phyloP scores from a whole-genome alignment of 2,888 invertebrate genomes.

The Sinhomidia bicolor region DNA sequence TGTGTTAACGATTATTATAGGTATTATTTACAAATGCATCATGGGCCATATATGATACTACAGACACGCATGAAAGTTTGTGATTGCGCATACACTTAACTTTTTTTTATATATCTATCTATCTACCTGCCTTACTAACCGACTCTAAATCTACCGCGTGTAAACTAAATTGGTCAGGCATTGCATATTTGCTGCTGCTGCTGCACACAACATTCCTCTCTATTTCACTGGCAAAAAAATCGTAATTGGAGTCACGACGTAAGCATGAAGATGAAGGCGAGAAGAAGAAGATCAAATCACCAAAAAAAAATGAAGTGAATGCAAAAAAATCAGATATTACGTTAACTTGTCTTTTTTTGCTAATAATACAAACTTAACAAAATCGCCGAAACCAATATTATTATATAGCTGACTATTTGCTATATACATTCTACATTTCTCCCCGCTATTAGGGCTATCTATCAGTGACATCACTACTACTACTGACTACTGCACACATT shows the following conservation, averaged over 20 bases:
- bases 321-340: conserved; percentile 26
- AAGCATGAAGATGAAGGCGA: conserved; percentile 33
- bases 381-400: too few relatives aligned
- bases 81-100: too few relatives aligned
- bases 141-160: not conserved
- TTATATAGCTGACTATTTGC: too few relatives aligned
- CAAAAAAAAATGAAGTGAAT: conserved; percentile 28
- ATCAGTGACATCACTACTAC: conserved; percentile 13
- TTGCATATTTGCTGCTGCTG: too few relatives aligned
- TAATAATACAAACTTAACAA: not conserved
- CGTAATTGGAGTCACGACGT: conserved; percentile 41
- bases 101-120: too few relatives aligned
- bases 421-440: too few relatives aligned
- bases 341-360: not conserved
- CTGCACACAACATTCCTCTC: not conserved
- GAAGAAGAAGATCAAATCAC: conserved; percentile 42
- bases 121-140: conserved; percentile 6
- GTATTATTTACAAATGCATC: not conserved
- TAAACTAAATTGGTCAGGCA: not conserved
- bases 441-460: conserved; percentile 25
- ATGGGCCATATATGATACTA: not conserved
- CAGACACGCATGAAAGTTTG: too few relatives aligned
- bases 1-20: not conserved
- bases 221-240: conserved; percentile 5
- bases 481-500: not conserved